Percentiles rank a stretch among this genome's conserved stretches.
These are phyloP conservation scores for Netelia fuscicornis DNA, from an alignment of 2,888 invertebrate genomes.

Conservation along the genomic window DNA sequence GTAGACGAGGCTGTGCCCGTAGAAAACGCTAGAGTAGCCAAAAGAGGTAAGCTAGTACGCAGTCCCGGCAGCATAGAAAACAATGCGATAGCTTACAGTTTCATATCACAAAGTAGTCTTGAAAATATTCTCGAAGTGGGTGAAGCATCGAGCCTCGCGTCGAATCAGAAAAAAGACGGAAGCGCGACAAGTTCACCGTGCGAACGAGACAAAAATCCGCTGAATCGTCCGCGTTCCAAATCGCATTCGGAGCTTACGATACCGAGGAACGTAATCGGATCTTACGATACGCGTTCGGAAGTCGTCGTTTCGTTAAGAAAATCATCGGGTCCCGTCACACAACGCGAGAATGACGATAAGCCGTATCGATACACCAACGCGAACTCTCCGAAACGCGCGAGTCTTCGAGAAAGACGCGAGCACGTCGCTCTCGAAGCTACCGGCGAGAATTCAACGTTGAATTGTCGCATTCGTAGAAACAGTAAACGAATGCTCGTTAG, in stretches of 20 bases:
- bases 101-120: constrained; percentile 73
- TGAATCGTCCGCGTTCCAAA: constrained; percentile 21
- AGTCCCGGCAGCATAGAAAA: constrained; percentile 73
- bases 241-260: constrained; percentile 27
- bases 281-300: constrained; percentile 1
- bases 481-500: constrained; percentile 23
- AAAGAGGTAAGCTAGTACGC: constrained; percentile 83
- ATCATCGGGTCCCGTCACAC: not conserved
- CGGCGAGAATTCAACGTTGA: constrained; percentile 2
- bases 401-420: constrained; percentile 16
- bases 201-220: not conserved
- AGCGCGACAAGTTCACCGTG: constrained; percentile 25
- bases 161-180: constrained; percentile 12
- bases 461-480: constrained; percentile 23
- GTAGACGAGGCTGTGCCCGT: constrained; percentile 67
- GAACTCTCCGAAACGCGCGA: constrained; percentile 10
- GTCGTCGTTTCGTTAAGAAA: constrained; percentile 28
- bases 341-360: not conserved
- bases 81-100: constrained; percentile 75
- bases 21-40: constrained; percentile 79
- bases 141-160: constrained; percentile 57
- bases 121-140: constrained; percentile 71
- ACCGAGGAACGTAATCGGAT: constrained; percentile 10
- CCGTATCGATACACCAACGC: not conserved
- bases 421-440: not conserved